Percentiles rank a stretch among this genome's conserved stretches.
These are phyloP conservation scores for Origma solitaria DNA, from an alignment of 2,113 vertebrate genomes.

Conservation along the genomic window DNA sequence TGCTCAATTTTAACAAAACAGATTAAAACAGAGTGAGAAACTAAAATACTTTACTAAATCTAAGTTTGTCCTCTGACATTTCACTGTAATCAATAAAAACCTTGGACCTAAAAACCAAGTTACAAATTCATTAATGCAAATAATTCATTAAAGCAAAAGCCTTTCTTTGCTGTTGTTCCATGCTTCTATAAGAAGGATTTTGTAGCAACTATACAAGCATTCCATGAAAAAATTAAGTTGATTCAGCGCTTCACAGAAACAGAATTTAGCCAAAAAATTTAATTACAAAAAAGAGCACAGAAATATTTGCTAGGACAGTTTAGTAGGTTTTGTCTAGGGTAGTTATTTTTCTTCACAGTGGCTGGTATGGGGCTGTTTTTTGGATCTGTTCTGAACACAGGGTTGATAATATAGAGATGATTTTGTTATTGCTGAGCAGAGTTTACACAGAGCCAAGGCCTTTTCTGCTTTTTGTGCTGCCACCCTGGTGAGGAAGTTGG, in stretches of 20 bases:
- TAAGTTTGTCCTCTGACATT: neutral
- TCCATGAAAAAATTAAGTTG: neutral
- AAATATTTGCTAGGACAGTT: neutral
- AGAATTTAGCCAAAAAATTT: neutral
- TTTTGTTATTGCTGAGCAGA: neutral
- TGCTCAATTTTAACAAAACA: neutral
- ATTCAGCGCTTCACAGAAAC: neutral
- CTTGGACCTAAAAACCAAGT: neutral
- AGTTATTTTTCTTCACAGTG: neutral
- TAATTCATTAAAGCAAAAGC: neutral
- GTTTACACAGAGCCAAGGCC: neutral
- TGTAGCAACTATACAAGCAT: neutral
- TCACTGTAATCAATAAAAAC: neutral
- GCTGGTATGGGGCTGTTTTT: neutral
- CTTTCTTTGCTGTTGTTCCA: neutral
- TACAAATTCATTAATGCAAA: neutral
- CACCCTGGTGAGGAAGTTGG: neutral
- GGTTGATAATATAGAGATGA: neutral
- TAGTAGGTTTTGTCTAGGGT: neutral
- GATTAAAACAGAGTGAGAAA: neutral
- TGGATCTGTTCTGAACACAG: neutral
- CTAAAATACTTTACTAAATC: neutral
- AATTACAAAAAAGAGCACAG: neutral
- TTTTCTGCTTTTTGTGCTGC: neutral
- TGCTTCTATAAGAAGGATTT: neutral